phyloP scores from a whole-genome alignment of 30 jellyfish, hydroid and myxozoan species.

The Turritopsis dohrnii region DNA sequence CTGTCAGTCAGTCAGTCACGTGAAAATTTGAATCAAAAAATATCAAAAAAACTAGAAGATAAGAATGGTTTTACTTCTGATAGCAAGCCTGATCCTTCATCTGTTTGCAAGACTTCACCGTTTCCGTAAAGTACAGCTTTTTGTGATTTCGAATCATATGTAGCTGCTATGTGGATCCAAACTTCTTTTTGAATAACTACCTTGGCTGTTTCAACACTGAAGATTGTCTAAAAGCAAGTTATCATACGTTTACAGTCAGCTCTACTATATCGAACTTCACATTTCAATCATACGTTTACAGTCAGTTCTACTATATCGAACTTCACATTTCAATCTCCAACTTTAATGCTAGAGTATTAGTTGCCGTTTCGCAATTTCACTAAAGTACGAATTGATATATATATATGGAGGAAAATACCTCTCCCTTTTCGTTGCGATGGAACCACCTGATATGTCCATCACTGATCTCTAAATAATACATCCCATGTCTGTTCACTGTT shows the following conservation, averaged over 20 bases:
- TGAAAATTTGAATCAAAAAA: background rate
- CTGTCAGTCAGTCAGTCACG: background rate
- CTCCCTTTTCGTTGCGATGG: constrained; percentile 81
- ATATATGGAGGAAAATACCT: constrained; percentile 41
- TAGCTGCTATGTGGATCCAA: constrained; percentile 84
- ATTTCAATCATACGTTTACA: no score
- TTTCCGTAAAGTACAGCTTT: constrained; percentile 64
- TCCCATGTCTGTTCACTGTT: constrained; percentile 81
- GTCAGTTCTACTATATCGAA: no score
- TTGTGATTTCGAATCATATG: constrained; percentile 48
- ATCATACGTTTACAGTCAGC: no score
- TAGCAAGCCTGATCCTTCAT: constrained; percentile 59
- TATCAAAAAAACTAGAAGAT: background rate
- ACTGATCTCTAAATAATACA: constrained; percentile 69
- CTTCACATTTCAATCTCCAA: no score
- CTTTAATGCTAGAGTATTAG: no score
- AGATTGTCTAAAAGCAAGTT: constrained; percentile 72
- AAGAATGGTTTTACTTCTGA: constrained; percentile 51
- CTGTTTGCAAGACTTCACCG: constrained; percentile 54
- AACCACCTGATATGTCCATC: constrained; percentile 87
- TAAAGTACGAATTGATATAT: no score
- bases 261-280: no score
- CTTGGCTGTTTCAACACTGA: constrained; percentile 76
- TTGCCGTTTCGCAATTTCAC: no score
- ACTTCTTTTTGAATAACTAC: constrained; percentile 64